phyloP scores from a whole-genome alignment of 2,888 invertebrate species.

The Sinhomidia bicolor region DNA sequence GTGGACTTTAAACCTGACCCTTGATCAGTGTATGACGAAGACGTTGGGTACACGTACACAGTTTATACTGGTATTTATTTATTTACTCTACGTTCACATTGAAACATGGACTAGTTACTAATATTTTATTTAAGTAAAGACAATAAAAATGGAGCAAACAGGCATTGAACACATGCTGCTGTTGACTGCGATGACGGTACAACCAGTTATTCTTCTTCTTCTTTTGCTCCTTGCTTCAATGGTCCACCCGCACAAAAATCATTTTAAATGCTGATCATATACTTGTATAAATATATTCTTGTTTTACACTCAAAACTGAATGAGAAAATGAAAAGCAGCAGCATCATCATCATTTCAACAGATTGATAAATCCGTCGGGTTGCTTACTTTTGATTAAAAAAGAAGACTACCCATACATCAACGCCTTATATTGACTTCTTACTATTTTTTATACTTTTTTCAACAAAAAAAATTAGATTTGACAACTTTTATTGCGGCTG shows the following conservation, averaged over 20 bases:
- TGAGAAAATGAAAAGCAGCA: not conserved
- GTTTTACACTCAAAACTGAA: no score
- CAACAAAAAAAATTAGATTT: not conserved
- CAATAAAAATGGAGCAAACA: slow-evolving; percentile 56
- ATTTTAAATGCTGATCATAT: slow-evolving; percentile 17
- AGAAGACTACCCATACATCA: no score
- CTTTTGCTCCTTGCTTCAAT: no score
- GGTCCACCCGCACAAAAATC: not conserved
- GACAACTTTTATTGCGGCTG: not conserved
- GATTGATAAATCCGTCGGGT: not conserved
- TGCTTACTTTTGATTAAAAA: no score
- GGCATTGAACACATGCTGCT: slow-evolving; percentile 62
- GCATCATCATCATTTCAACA: slow-evolving; percentile 5
- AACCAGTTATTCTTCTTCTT: not conserved
- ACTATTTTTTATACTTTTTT: not conserved
- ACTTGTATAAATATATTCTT: no score
- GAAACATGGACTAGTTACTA: not conserved
- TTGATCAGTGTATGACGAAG: slow-evolving; percentile 51
- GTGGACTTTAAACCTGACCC: slow-evolving; percentile 68
- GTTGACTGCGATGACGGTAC: no score
- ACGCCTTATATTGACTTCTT: not conserved
- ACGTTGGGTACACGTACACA: no score
- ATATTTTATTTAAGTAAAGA: slow-evolving; percentile 18
- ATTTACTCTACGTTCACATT: not conserved
- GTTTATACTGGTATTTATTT: not conserved